These are phyloP conservation scores for Zaprionus tsacasi DNA, from an alignment of 1,140 invertebrate genomes.

Conservation along the genomic window DNA sequence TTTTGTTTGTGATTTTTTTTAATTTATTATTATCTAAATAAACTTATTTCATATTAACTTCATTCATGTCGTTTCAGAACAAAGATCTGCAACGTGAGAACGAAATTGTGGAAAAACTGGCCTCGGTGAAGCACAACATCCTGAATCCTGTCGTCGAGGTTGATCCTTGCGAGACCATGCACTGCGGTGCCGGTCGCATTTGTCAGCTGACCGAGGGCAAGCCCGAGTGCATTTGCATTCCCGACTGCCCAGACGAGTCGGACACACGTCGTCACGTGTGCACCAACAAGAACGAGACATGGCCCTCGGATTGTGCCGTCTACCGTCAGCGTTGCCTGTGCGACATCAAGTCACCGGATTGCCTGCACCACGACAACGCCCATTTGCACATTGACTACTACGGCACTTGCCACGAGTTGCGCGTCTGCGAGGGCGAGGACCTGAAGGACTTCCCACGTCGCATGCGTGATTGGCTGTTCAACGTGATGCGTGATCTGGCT, in stretches of 20 bases:
- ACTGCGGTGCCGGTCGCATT: constrained; percentile 94
- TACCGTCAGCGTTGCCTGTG: constrained; percentile 96
- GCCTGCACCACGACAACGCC: constrained; percentile 89
- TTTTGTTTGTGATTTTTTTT: too few species aligned
- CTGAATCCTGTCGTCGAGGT: constrained; percentile 73
- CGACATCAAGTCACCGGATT: constrained; percentile 90
- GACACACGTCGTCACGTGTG: constrained; percentile 93
- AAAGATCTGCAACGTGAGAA: constrained; percentile 79
- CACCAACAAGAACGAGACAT: constrained; percentile 97
- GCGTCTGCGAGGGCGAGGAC: constrained; percentile 91
- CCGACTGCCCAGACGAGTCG: constrained; percentile 91
- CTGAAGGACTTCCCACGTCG: constrained; percentile 95
- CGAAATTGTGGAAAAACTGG: constrained; percentile 68
- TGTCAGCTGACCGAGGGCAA: constrained; percentile 91
- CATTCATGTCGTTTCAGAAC: constrained; percentile 43
- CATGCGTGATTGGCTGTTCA: constrained; percentile 98
- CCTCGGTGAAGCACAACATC: constrained; percentile 62
- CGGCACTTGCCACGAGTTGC: constrained; percentile 91
- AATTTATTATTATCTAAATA: too few species aligned
- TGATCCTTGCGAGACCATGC: constrained; percentile 93
- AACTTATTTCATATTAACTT: neutral
- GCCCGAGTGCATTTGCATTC: constrained; percentile 94
- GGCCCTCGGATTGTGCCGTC: constrained; percentile 95
- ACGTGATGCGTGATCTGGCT: constrained; percentile 97
- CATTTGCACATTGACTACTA: constrained; percentile 98